phyloP scores from a whole-genome alignment of 2,888 invertebrate species.

The Megastigmus dorsalis region DNA sequence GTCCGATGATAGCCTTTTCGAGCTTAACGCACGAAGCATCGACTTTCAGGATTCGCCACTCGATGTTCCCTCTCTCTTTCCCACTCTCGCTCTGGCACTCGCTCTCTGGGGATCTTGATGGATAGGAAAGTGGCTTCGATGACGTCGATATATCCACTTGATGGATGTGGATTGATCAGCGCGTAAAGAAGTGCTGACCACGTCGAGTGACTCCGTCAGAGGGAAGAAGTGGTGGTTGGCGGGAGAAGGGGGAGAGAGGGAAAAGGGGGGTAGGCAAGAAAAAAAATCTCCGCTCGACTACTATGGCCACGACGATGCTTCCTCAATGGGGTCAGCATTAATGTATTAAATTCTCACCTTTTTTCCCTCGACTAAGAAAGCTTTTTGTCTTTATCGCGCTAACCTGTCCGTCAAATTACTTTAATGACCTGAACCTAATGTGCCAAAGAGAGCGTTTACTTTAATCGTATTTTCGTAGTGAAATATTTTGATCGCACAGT shows the following conservation, averaged over 20 bases:
- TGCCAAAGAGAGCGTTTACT: no score
- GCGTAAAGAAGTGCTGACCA: slow-evolving; percentile 44
- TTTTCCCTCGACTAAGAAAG: neutral
- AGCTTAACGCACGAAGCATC: slow-evolving; percentile 9
- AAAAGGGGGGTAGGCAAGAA: neutral
- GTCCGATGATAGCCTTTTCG: slow-evolving; percentile 25
- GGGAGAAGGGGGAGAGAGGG: neutral
- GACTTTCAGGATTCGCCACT: slow-evolving; percentile 17
- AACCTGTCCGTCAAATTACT: no score
- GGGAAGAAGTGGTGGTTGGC: neutral
- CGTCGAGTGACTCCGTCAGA: slow-evolving; percentile 23
- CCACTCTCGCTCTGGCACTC: neutral
- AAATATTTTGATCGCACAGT: neutral
- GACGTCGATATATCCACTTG: slow-evolving; percentile 44
- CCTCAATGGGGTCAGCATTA: slow-evolving; percentile 18
- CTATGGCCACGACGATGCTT: neutral
- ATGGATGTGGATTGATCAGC: slow-evolving; percentile 51
- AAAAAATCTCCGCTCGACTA: neutral
- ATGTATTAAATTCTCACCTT: slow-evolving; percentile 28
- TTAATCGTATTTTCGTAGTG: no score
- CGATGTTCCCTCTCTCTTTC: neutral
- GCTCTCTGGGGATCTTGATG: slow-evolving; percentile 20
- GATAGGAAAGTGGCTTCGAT: slow-evolving; percentile 48
- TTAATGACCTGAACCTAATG: no score
- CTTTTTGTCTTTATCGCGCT: neutral